Percentiles rank a stretch among this genome's conserved stretches.
These are phyloP conservation scores for Apodemia duryi DNA, from an alignment of 2,888 invertebrate species.

Conservation along the genomic window DNA sequence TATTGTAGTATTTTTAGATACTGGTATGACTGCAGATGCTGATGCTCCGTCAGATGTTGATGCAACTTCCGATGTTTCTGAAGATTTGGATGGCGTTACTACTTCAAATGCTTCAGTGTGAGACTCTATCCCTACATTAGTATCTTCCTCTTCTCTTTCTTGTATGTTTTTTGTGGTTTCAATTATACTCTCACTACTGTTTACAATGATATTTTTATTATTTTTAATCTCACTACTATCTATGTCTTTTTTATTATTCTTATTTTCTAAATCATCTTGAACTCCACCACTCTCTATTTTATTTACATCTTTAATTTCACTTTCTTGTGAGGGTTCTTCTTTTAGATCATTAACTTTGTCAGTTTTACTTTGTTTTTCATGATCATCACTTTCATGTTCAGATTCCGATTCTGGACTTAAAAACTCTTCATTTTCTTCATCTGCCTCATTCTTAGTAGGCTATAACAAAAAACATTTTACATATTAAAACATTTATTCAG, in stretches of 20 bases:
- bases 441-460: slow-evolving; percentile 43
- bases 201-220: not conserved
- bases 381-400: slow-evolving; percentile 55
- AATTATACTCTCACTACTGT: slow-evolving; percentile 19
- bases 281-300: slow-evolving; percentile 25
- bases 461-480: slow-evolving; percentile 32
- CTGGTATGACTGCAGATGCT: not conserved
- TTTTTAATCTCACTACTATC: slow-evolving; percentile 28
- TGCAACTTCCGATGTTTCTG: not conserved
- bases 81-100: slow-evolving; percentile 9
- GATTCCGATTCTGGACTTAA: slow-evolving; percentile 70
- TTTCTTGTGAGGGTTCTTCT: slow-evolving; percentile 23
- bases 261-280: slow-evolving; percentile 27
- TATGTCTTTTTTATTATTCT: slow-evolving; percentile 37
- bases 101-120: not conserved
- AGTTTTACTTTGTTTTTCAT: slow-evolving; percentile 31
- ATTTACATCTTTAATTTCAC: slow-evolving; percentile 30
- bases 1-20: not conserved
- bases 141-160: slow-evolving; percentile 17
- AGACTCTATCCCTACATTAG: slow-evolving; percentile 11
- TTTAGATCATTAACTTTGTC: slow-evolving; percentile 24
- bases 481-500: not conserved
- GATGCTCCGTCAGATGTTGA: not conserved
- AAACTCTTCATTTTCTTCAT: slow-evolving; percentile 71
- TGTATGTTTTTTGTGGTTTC: slow-evolving; percentile 22